Conservation (phyloP, 1,140 invertebrate genomes). For the Probaryconus sp. region DNA sequence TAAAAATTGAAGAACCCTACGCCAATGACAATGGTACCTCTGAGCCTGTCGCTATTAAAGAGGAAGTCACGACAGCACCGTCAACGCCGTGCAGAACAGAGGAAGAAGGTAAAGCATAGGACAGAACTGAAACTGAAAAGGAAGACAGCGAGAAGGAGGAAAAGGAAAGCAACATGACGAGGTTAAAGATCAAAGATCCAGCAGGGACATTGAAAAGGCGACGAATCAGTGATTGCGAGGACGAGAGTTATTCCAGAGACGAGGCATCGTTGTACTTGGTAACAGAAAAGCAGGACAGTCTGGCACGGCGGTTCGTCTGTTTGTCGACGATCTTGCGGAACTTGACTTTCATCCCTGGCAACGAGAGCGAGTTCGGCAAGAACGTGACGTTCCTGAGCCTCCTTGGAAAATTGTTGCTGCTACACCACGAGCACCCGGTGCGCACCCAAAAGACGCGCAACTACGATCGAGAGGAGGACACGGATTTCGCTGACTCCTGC, state of each 20-base stretch:
- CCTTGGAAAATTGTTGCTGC: constrained; percentile 91
- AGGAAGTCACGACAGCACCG: background rate
- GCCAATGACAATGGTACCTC: constrained; percentile 21
- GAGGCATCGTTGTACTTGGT: constrained; percentile 91
- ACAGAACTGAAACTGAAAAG: too few relatives aligned
- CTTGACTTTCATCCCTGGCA: constrained; percentile 97
- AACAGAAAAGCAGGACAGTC: constrained; percentile 90
- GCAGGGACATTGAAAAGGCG: constrained; percentile 86
- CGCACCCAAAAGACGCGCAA: constrained; percentile 89
- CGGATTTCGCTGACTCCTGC: constrained; percentile 87
- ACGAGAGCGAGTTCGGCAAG: constrained; percentile 95
- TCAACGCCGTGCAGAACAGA: constrained; percentile 13
- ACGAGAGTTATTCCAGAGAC: constrained; percentile 94
- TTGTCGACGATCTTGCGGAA: constrained; percentile 96
- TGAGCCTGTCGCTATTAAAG: background rate
- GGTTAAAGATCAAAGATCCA: constrained; percentile 83
- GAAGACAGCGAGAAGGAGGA: background rate
- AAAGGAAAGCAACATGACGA: constrained; percentile 46
- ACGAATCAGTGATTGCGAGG: constrained; percentile 90
- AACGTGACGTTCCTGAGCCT: constrained; percentile 91
- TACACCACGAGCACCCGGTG: constrained; percentile 93
- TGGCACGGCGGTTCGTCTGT: constrained; percentile 92
- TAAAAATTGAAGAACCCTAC: constrained; percentile 48
- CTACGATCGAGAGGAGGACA: constrained; percentile 91
- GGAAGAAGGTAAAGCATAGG: too few relatives aligned